These are phyloP conservation scores for Venusia cambrica DNA, from an alignment of 2,888 invertebrate species.

Conservation along the genomic window DNA sequence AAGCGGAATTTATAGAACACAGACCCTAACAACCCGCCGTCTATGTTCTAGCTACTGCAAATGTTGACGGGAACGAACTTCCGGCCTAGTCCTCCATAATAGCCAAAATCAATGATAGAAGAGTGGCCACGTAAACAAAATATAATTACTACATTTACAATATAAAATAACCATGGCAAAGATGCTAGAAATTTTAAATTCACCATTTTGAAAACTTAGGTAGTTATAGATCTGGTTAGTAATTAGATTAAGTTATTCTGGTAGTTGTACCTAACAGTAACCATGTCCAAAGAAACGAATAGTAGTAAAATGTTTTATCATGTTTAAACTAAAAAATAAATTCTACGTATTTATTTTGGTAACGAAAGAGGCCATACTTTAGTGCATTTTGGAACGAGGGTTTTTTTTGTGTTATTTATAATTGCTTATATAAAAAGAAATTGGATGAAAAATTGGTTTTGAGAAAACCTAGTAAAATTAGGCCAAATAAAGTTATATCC, in stretches of 20 bases:
- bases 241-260: conserved; percentile 33
- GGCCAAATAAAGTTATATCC: conserved; percentile 54
- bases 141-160: too few species aligned
- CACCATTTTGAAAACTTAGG: conserved; percentile 23
- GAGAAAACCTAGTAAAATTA: conserved; percentile 47
- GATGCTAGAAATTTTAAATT: too few species aligned
- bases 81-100: too few species aligned
- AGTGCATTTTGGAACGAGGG: conserved; percentile 52
- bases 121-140: too few species aligned
- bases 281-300: conserved; percentile 71
- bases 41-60: too few species aligned
- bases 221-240: conserved; percentile 48
- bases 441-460: conserved; percentile 38
- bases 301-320: conserved; percentile 45
- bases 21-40: too few species aligned
- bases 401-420: conserved; percentile 47
- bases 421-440: conserved; percentile 34
- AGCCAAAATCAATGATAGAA: too few species aligned
- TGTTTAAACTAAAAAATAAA: conserved; percentile 36
- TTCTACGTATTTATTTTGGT: conserved; percentile 61
- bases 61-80: too few species aligned
- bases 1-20: too few species aligned
- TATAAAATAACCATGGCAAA: too few species aligned
- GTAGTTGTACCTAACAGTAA: conserved; percentile 55
- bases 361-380: conserved; percentile 58